Base-by-base conservation (phyloP, 2,113 vertebrate genomes). In the Pionites leucogaster region DNA sequence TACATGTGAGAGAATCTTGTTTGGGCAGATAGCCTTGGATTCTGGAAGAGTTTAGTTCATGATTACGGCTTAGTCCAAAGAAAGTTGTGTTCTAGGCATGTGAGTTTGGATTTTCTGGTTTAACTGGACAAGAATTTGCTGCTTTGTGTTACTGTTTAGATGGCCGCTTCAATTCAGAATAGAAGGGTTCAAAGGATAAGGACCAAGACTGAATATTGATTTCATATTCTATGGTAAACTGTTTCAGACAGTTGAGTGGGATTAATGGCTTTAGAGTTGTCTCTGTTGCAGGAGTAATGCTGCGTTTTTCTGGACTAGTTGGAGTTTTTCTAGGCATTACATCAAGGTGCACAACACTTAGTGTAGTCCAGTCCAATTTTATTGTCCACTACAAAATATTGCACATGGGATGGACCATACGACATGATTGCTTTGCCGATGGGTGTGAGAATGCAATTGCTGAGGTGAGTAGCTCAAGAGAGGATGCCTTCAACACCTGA, bases 391-490 rank as follows among this genome's bases (percentile, higher is more conserved):
- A 2, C n/a, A 41, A 28, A 62, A n/a, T 63, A 44, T 7, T 77
- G 12, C 18, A 25, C 1, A 0, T 62, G 5, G 41, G 16, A 6
- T 37, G 47, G 27, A 49, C 17, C 5, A 5, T 2, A 28, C 6
- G 22, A 15, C 13, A 11, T 53, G 28, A 53, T 60, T 52, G 23
- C 31, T 90, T 53, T 90, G 5, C 24, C 93, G 3, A 17, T 65
- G 33, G 55, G 9, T 70, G 25, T 53, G 14, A 77, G 11, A 53
- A 44, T 24, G 23, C 47, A 49, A 13, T 24, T 49, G 47, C 47
- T 49, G 47, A 49, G 47, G 47, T 49, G 47, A 49, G 47, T 13
- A 49, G 47, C 47, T 49, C 47, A 13, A 24, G 47, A 49, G 47
- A 49, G 47, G 47, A 7, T 13, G 47, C 12, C 47, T 49, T 49